These are phyloP conservation scores for Chymomyza amoena DNA, from an alignment of 2,888 invertebrate species.

Conservation along the genomic window DNA sequence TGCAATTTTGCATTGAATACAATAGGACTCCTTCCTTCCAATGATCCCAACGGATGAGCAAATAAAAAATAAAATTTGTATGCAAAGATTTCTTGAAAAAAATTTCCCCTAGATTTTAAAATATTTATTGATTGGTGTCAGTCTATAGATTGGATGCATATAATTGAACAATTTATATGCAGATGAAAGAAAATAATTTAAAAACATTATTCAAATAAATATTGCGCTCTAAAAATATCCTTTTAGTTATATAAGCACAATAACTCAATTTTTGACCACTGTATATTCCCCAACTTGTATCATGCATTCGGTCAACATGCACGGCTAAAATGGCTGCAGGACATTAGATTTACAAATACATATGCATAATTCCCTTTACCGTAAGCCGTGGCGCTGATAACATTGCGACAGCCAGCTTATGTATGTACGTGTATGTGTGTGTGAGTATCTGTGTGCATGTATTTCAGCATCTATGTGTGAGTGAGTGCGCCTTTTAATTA, in stretches of 20 bases:
- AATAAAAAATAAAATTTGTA: too few species aligned
- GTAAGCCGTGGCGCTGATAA: slow-evolving; percentile 46
- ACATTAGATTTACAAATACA: slow-evolving; percentile 68
- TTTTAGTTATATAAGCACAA: not conserved
- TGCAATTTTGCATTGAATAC: too few species aligned
- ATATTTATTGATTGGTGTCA: too few species aligned
- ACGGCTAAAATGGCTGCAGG: slow-evolving; percentile 36
- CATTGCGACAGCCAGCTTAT: slow-evolving; percentile 25
- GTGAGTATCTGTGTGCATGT: slow-evolving; percentile 6
- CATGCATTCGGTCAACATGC: not conserved
- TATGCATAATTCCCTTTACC: slow-evolving; percentile 74
- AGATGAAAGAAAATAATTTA: too few species aligned
- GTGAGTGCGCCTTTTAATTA: slow-evolving; percentile 57
- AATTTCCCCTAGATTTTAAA: too few species aligned
- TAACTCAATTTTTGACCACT: not conserved
- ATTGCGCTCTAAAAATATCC: too few species aligned
- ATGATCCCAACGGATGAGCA: too few species aligned
- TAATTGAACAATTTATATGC: too few species aligned
- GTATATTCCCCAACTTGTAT: not conserved
- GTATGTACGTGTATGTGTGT: slow-evolving; percentile 5
- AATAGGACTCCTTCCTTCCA: too few species aligned
- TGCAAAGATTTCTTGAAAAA: too few species aligned
- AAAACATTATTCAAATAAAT: too few species aligned
- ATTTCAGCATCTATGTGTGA: slow-evolving; percentile 17
- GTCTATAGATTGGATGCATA: too few species aligned